Conservation (phyloP, 2,113 vertebrate species). For the Calidris pugnax region DNA sequence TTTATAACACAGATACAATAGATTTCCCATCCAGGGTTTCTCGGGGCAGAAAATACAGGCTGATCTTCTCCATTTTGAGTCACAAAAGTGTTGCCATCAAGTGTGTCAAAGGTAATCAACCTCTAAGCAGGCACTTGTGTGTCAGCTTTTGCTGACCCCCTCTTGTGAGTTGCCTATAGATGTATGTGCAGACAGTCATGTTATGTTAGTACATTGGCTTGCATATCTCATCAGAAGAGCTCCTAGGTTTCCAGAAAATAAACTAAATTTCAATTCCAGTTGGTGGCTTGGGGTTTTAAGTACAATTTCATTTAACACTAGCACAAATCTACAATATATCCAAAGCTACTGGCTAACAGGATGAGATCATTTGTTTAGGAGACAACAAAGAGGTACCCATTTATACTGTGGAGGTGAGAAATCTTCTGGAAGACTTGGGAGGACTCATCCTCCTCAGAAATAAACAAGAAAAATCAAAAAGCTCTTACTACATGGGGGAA, state of each 20-base stretch:
- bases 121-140: neutral
- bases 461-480: neutral
- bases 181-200: neutral
- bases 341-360: neutral
- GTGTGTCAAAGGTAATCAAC: neutral
- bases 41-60: neutral
- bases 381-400: neutral
- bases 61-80: neutral
- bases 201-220: neutral
- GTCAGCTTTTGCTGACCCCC: neutral
- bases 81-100: neutral
- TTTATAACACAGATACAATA: neutral
- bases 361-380: neutral
- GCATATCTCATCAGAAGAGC: neutral
- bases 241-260: neutral
- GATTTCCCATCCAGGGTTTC: neutral
- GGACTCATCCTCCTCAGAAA: neutral
- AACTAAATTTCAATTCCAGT: neutral
- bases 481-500: neutral
- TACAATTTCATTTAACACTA: neutral
- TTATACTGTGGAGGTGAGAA: neutral
- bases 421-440: neutral
- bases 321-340: neutral
- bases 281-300: neutral
- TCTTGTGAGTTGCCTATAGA: neutral